A percentile compares a stretch with the other conserved stretches of the same genome.
Conservation (phyloP, 2,113 vertebrate genomes). For the Synchiropus splendidus region DNA sequence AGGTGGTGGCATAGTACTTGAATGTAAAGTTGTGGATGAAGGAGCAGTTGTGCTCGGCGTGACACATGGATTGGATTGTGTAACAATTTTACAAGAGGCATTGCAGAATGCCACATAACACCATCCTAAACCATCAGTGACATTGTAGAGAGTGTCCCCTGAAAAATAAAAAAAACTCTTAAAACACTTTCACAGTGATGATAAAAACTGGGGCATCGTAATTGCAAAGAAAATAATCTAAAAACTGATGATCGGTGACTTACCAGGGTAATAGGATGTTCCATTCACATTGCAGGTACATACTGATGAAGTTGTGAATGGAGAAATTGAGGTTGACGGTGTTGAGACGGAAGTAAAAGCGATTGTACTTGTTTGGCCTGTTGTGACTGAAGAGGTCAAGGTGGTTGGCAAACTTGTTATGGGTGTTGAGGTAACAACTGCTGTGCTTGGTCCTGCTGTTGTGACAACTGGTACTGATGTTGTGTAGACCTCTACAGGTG, state of each 20-base stretch:
- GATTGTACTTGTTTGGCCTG: constrained; percentile 16
- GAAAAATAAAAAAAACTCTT: background rate
- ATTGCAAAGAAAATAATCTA: no score
- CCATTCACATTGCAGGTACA: constrained; percentile 32
- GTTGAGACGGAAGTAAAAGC: constrained; percentile 57
- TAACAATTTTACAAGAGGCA: constrained; percentile 27
- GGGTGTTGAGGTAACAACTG: no score
- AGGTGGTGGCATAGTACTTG: constrained; percentile 1
- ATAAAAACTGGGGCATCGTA: no score
- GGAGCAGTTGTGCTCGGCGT: constrained; percentile 17
- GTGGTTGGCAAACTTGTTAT: background rate
- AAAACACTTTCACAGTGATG: no score
- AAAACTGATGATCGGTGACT: background rate
- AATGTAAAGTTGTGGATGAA: background rate
- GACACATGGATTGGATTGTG: constrained; percentile 6
- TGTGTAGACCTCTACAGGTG: no score
- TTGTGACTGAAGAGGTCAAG: background rate
- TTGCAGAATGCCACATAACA: constrained; percentile 38
- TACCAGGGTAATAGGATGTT: constrained; percentile 23
- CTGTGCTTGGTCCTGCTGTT: no score
- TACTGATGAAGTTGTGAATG: background rate
- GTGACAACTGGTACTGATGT: no score
- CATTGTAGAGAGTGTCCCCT: constrained; percentile 44
- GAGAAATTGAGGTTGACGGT: constrained; percentile 62
- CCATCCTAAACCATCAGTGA: constrained; percentile 31